Base-by-base conservation (phyloP, 1,140 invertebrate species). In the Drosophila sproati region DNA sequence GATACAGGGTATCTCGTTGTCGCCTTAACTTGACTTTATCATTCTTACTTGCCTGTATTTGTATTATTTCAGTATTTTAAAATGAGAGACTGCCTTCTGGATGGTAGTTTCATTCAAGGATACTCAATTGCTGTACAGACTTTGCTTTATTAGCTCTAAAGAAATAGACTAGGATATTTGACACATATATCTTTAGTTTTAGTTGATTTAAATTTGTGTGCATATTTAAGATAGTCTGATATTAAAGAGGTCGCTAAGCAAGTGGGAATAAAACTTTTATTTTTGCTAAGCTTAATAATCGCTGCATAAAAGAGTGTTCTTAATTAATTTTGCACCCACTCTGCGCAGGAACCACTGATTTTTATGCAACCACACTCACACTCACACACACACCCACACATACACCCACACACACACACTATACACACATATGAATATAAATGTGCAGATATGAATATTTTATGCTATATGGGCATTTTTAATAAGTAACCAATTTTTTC, bases 401-500 rank as follows among this genome's bases (percentile, higher is more conserved):
- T 39, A 6, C 47, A 8, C 12, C 34, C 62, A 68, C 20, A 29
- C 20, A 72, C 66, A 50, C 37, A 20, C 20, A 20, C 20, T 20
- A 2, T 43, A 68, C 29, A 37, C 52, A 57, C 35, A 34, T 69
- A 52, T 29, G 39, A 3, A 43, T 43, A 43, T n/a, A n/a, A 35
- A 47, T 12, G 28, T 32, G 67, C 35, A 37, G 34, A 69, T 67
- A 82, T 83, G 68, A 70, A 75, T 89, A 73, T 83, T 89, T 50
- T 61, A 88, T 89, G 80, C 48, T 80, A 78, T 80, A 89, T 88
- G 86, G 85, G 85, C 85, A 89, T 85, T 88, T 88, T 88, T 89
- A 88, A 88, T 88, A 88, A 89, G 77, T 75, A 68, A 73, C 85
- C 62, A 64, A 88, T 88, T 88, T 73, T 80, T 66, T 77, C 54